Evolutionary conservation across 2,797 vertebrate genomes (phyloP).

Genomic region (Danionella dracula): DNA sequence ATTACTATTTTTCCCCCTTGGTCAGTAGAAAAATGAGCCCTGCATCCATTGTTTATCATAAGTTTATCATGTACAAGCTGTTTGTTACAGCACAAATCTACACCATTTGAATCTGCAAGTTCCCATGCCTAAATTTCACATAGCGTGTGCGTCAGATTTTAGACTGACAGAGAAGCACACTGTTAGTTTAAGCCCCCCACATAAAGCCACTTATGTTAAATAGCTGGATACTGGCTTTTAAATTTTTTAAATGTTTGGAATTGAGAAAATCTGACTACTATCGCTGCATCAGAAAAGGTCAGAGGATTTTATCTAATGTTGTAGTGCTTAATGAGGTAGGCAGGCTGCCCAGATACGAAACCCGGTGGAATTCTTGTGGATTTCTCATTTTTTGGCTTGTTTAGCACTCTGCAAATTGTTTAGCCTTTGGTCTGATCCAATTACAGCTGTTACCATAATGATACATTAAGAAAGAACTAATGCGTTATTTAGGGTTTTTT

Average conservation of each 20-base stretch:
- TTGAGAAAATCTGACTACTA: not conserved
- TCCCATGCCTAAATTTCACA: no score
- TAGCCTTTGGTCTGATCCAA: not conserved
- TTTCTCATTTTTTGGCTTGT: conserved; percentile 2
- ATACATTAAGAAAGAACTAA: no score
- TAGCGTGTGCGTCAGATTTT: no score
- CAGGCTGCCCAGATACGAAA: not conserved
- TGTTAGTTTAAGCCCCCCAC: no score
- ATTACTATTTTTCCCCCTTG: not conserved
- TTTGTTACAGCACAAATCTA: no score
- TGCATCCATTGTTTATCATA: not conserved
- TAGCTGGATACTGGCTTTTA: not conserved
- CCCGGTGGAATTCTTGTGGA: not conserved
- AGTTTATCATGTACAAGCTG: no score
- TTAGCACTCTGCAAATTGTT: not conserved
- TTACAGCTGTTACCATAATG: not conserved
- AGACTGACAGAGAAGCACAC: no score
- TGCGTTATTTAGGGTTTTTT: no score
- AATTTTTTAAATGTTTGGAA: no score
- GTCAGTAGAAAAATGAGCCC: not conserved
- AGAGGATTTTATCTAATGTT: not conserved
- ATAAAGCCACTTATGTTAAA: not conserved
- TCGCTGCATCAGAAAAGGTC: not conserved
- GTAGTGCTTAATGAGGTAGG: conserved; percentile 2
- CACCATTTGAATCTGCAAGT: no score